phyloP scores from a whole-genome alignment of 2,888 invertebrate species.

The Tachina lurida region DNA sequence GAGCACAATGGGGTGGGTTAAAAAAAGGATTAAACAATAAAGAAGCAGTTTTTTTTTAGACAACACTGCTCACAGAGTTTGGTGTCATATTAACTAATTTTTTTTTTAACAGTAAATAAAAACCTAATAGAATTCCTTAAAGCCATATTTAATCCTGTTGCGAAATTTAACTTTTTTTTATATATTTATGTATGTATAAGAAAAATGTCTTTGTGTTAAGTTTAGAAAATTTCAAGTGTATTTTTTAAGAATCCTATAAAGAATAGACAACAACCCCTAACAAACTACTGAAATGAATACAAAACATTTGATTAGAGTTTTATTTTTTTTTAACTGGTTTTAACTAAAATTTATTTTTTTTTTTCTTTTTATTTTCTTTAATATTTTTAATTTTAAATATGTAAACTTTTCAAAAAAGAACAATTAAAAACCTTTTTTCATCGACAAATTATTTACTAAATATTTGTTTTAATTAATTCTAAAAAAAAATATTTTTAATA shows the following conservation, averaged over 20 bases:
- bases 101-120: background rate
- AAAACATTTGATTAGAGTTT: conserved; percentile 43
- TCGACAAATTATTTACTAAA: conserved; percentile 70
- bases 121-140: background rate
- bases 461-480: conserved; percentile 71
- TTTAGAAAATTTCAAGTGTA: conserved; percentile 21
- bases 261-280: conserved; percentile 48
- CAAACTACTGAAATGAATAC: conserved; percentile 60
- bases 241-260: conserved; percentile 25
- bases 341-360: conserved; percentile 55
- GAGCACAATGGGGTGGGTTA: too few relatives aligned
- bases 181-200: background rate
- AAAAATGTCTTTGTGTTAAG: conserved; percentile 47
- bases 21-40: too few relatives aligned
- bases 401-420: conserved; percentile 53
- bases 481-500: conserved; percentile 66
- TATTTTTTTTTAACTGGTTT: conserved; percentile 59
- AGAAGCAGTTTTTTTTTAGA: too few relatives aligned
- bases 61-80: background rate
- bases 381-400: conserved; percentile 51
- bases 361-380: conserved; percentile 65
- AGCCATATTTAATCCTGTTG: background rate
- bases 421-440: conserved; percentile 63
- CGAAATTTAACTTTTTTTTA: background rate
- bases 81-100: background rate